These are phyloP conservation scores for Amphibalanus amphitrite DNA, from an alignment of 1,140 invertebrate species.

Conservation along the genomic window DNA sequence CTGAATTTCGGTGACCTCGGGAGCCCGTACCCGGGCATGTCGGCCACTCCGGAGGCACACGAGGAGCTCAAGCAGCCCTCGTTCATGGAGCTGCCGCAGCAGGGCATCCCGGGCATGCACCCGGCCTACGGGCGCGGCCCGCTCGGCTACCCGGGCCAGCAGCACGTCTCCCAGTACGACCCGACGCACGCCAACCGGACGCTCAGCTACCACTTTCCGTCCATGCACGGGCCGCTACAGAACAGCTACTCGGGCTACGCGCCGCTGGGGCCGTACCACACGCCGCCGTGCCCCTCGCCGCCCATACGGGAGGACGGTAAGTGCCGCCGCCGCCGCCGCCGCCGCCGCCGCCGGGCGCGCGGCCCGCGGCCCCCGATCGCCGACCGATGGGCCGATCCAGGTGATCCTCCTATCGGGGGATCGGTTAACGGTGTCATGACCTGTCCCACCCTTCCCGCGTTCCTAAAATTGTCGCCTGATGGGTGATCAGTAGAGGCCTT, in stretches of 20 bases:
- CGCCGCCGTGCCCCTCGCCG: slow-evolving; percentile 23
- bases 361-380: neutral
- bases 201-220: slow-evolving; percentile 25
- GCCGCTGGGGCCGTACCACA: slow-evolving; percentile 26
- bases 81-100: slow-evolving; percentile 30
- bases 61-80: slow-evolving; percentile 27
- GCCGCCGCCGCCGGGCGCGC: too few species aligned
- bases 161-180: neutral
- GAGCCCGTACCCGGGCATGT: slow-evolving; percentile 22
- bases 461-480: too few species aligned
- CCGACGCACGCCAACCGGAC: slow-evolving; percentile 9
- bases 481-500: too few species aligned
- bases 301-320: slow-evolving; percentile 11
- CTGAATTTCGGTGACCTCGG: slow-evolving; percentile 23
- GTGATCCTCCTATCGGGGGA: too few species aligned
- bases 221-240: slow-evolving; percentile 17
- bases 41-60: slow-evolving; percentile 23
- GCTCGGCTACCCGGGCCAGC: neutral
- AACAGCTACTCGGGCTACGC: slow-evolving; percentile 24
- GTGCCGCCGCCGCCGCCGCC: too few species aligned
- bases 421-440: too few species aligned
- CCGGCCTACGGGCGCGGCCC: neutral
- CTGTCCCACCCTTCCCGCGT: too few species aligned
- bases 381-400: too few species aligned
- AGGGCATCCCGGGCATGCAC: slow-evolving; percentile 20